Conservation (phyloP, 2,797 vertebrate species). For the Hemitrygon akajei region DNA sequence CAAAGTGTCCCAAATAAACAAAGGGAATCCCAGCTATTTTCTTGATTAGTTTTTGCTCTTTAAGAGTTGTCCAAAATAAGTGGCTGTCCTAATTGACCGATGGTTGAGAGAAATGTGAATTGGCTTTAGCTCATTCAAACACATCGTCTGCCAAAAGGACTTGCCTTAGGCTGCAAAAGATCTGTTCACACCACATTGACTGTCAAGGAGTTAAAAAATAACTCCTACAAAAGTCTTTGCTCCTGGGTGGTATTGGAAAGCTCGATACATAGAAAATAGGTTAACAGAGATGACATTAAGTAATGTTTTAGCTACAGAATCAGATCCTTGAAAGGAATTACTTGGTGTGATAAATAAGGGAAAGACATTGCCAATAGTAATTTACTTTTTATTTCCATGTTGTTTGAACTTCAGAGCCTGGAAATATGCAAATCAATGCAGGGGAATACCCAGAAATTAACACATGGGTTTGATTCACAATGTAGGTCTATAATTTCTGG, state of each 20-base stretch:
- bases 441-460: neutral
- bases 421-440: too few species aligned
- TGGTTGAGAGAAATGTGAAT: neutral
- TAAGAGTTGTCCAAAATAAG: too few species aligned
- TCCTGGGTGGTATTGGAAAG: neutral
- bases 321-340: neutral
- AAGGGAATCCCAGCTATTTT: too few species aligned
- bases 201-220: neutral
- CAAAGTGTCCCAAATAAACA: too few species aligned
- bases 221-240: neutral
- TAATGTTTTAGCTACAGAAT: neutral
- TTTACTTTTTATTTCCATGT: neutral
- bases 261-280: neutral
- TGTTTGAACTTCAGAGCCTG: neutral
- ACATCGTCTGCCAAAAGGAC: neutral
- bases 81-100: too few species aligned
- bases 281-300: neutral
- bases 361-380: neutral
- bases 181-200: neutral
- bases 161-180: neutral
- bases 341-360: too few species aligned
- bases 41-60: too few species aligned
- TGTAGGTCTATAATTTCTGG: neutral
- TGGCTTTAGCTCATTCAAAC: neutral
- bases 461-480: neutral